These are phyloP conservation scores for Mastigias papua DNA, from an alignment of 30 jellyfish, hydroid and myxozoan species.

Conservation along the genomic window DNA sequence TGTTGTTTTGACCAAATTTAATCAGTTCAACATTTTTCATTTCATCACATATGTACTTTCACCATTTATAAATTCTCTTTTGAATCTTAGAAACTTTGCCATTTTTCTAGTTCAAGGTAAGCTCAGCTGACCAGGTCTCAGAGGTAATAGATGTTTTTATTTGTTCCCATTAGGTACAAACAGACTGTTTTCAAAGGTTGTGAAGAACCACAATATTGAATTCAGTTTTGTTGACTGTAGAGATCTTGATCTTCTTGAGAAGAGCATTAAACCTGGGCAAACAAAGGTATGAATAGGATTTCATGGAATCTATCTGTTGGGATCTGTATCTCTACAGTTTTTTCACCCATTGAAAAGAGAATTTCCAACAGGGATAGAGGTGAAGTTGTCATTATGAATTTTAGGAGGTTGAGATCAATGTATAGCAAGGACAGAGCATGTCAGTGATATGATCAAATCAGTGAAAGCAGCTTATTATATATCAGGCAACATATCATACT, in stretches of 20 bases:
- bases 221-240: slow-evolving; percentile 91
- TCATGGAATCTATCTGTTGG: not conserved
- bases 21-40: too few species aligned
- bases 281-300: slow-evolving; percentile 89
- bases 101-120: not conserved
- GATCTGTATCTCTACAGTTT: too few species aligned
- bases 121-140: not conserved
- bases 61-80: not conserved
- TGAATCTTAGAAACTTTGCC: too few species aligned
- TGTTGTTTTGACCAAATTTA: too few species aligned
- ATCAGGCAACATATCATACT: too few species aligned
- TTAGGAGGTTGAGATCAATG: too few species aligned
- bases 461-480: too few species aligned
- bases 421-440: too few species aligned
- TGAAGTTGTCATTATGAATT: too few species aligned
- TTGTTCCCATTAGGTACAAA: slow-evolving; percentile 85
- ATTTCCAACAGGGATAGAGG: too few species aligned
- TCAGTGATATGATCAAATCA: too few species aligned
- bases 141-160: not conserved
- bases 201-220: slow-evolving; percentile 71
- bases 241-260: slow-evolving; percentile 82
- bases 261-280: slow-evolving; percentile 91
- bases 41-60: not conserved
- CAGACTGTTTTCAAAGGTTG: slow-evolving; percentile 87
- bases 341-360: too few species aligned